phyloP scores from a whole-genome alignment of 2,113 vertebrate species.

The Syngnathus typhle region DNA sequence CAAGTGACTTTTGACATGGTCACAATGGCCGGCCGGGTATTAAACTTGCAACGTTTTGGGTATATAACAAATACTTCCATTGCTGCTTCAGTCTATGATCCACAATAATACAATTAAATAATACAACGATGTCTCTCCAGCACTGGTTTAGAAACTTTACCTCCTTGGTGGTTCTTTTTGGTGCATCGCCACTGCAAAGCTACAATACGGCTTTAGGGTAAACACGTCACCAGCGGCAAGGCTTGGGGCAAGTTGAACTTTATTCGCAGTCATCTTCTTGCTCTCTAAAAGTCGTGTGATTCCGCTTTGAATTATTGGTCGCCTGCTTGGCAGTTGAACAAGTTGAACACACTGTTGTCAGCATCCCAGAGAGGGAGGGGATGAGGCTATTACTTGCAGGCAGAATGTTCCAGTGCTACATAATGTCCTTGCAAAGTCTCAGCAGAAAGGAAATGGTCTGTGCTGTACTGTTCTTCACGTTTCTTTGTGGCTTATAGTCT shows the following conservation, averaged over 20 bases:
- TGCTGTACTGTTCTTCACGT: not conserved
- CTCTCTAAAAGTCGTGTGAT: not conserved
- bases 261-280: not conserved
- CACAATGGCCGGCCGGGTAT: too few relatives aligned
- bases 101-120: not conserved
- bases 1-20: too few relatives aligned
- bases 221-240: not conserved
- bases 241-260: constrained; percentile 3
- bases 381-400: not conserved
- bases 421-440: not conserved
- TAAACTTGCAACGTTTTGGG: too few relatives aligned
- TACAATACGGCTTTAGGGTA: not conserved
- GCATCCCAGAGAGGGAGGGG: not conserved
- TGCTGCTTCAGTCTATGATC: not conserved
- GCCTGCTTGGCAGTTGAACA: not conserved
- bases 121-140: not conserved
- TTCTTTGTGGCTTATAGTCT: not conserved
- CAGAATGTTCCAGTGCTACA: not conserved
- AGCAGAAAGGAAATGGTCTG: not conserved
- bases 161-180: not conserved
- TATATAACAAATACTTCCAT: not conserved
- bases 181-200: not conserved
- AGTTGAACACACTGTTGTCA: constrained; percentile 2
- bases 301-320: not conserved
- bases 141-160: not conserved